Evolutionary conservation across 2,888 invertebrate species (phyloP), one percentile per base, ranked within the genome.

Genomic region (Amitus sp.): DNA sequence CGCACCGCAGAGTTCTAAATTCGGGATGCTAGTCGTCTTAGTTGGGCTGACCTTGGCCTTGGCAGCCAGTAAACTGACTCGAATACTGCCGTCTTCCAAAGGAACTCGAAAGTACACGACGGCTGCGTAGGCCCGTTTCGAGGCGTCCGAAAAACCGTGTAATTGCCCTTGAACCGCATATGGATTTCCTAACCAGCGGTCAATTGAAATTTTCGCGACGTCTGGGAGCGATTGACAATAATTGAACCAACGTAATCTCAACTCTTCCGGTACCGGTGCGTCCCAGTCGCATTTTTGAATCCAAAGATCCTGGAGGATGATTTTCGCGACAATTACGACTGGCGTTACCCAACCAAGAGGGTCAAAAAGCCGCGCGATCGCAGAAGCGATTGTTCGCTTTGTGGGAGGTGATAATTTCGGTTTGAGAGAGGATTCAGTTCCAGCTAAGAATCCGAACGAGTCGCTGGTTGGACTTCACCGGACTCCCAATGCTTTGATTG

Each of bases 121-220:
- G 0, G 60, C 60, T 1, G 51, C 46, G 49, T 43, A 59, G 6
- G 63, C 51, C 43, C 51, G 51, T 7, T 15, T 15, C 9, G 64
- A 64, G 10, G 60, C 60, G 23, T 64, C 60, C 0, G 52, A 18
- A 30, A 52, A 64, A 3, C 60, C 60, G 23, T 64, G 64, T n/a
- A 30, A 9, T 30, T 30, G 10, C 2, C 6, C 4, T 60, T 9
- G 28, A 60, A 39, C 9, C 13, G 17, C 2, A 40, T 1, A 13
- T 10, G 9, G 48, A 15, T 10, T 57, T 6, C 30, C 57, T 3
- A 57, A 17, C 65, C 57, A 62, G 2, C 57, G 30, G 6, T 42
- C 37, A 7, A 65, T 58, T 1, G 15, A 12, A 10, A 65, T 15
- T 0, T 5, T 39, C 1, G 30, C 12, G 9, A 65, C n/a, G 1